Conservation (phyloP, 2,797 vertebrate species). For the Lepidocolaptes lacrymiger region DNA sequence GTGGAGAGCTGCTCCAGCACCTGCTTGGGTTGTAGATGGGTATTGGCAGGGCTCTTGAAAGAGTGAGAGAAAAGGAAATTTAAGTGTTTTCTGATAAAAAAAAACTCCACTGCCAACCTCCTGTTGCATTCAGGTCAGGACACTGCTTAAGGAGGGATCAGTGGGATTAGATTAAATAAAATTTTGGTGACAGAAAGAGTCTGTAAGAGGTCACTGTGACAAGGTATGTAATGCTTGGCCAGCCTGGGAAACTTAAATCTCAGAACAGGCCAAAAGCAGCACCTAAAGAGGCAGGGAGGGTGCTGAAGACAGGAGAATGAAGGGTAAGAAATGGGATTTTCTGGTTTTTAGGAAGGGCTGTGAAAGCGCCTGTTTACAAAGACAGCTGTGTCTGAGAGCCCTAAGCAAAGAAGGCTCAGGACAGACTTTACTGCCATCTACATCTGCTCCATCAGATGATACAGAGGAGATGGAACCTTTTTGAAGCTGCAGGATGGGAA, state of each 20-base stretch:
- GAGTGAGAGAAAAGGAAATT: not conserved
- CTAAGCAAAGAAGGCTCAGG: not conserved
- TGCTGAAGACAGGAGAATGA: not conserved
- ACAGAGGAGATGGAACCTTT: not conserved
- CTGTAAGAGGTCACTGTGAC: not conserved
- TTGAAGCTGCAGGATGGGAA: not conserved
- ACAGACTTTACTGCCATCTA: not conserved
- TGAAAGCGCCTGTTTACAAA: not conserved
- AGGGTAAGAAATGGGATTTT: not conserved
- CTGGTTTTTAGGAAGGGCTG: not conserved
- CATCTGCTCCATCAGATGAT: not conserved
- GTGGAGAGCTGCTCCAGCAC: not conserved
- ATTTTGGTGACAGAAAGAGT: not conserved
- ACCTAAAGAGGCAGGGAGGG: not conserved
- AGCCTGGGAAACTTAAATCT: not conserved
- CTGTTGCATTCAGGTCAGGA: not conserved
- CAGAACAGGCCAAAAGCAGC: not conserved
- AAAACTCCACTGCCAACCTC: not conserved
- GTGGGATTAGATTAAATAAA: not conserved
- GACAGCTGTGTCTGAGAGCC: not conserved
- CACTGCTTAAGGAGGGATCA: not conserved
- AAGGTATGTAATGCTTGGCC: not conserved
- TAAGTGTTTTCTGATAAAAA: not conserved
- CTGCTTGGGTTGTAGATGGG: not conserved
- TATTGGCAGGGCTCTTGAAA: not conserved